Percentiles rank a stretch among this genome's conserved stretches.
These are phyloP conservation scores for Peromyscus leucopus DNA, from an alignment of 2,113 vertebrate species.

Conservation along the genomic window DNA sequence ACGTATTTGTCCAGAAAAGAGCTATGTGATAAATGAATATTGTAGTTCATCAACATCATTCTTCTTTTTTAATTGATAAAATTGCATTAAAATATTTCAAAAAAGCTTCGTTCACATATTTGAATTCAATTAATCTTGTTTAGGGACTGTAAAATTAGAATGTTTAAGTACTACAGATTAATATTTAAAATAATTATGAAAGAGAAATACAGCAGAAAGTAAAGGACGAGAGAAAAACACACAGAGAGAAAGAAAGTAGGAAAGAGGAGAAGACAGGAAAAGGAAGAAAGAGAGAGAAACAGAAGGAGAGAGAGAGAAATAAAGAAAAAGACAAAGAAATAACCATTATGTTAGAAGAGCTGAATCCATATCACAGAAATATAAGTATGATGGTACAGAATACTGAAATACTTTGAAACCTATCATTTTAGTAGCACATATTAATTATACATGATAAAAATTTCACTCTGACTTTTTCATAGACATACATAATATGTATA, in stretches of 20 bases:
- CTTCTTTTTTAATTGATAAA: background rate
- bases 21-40: background rate
- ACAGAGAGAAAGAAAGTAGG: background rate
- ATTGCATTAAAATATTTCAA: background rate
- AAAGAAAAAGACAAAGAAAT: background rate
- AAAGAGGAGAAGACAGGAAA: background rate
- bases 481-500: background rate
- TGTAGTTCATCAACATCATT: background rate
- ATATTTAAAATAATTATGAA: background rate
- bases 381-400: fast-evolving
- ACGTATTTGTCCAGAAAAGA: background rate
- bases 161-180: background rate
- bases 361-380: background rate
- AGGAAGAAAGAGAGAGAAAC: background rate
- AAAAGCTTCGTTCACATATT: background rate
- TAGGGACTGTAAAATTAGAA: background rate
- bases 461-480: background rate
- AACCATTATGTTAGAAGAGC: background rate
- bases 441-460: background rate
- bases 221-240: background rate
- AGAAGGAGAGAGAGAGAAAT: background rate
- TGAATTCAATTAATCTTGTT: background rate
- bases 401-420: background rate
- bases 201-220: background rate
- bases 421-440: background rate